Evolutionary conservation across 2,113 vertebrate genomes (phyloP).

Genomic region (Butastur rufipennis): DNA sequence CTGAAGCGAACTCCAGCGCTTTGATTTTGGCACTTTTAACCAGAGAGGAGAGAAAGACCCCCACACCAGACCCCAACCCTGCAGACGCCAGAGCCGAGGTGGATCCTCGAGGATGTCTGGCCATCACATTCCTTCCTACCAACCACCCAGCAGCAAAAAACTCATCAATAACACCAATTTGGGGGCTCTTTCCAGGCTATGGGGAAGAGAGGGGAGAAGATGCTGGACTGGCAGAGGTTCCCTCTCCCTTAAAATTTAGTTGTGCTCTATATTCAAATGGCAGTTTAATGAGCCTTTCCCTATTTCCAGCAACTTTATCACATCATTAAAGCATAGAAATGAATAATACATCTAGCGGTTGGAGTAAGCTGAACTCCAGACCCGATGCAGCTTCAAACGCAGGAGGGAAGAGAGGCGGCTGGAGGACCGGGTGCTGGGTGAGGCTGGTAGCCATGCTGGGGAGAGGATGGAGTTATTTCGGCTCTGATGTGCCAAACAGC

Average conservation of each 20-base stretch:
- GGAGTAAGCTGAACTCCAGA: slow-evolving; percentile 76
- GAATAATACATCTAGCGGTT: slow-evolving; percentile 81
- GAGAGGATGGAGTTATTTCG: not conserved
- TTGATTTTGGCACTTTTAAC: not conserved
- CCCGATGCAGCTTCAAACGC: slow-evolving; percentile 69
- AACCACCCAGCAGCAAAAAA: not conserved
- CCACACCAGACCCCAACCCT: not conserved
- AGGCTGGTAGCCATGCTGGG: not conserved
- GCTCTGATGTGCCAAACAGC: not conserved
- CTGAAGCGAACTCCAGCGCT: not conserved
- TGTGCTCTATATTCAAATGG: slow-evolving; percentile 81
- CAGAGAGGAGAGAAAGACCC: not conserved
- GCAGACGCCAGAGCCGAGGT: not conserved
- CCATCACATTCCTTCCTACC: not conserved
- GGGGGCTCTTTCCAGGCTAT: not conserved
- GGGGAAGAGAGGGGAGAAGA: not conserved
- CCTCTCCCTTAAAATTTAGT: slow-evolving; percentile 63
- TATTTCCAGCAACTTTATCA: slow-evolving; percentile 80
- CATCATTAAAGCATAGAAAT: slow-evolving; percentile 79
- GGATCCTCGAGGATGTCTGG: not conserved
- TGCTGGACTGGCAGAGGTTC: slow-evolving; percentile 15
- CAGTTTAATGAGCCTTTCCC: slow-evolving; percentile 81
- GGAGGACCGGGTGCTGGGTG: not conserved
- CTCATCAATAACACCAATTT: not conserved
- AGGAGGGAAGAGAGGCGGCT: not conserved